Evolutionary conservation across 2,888 invertebrate genomes (phyloP).

Genomic region (Fragum fragum): DNA sequence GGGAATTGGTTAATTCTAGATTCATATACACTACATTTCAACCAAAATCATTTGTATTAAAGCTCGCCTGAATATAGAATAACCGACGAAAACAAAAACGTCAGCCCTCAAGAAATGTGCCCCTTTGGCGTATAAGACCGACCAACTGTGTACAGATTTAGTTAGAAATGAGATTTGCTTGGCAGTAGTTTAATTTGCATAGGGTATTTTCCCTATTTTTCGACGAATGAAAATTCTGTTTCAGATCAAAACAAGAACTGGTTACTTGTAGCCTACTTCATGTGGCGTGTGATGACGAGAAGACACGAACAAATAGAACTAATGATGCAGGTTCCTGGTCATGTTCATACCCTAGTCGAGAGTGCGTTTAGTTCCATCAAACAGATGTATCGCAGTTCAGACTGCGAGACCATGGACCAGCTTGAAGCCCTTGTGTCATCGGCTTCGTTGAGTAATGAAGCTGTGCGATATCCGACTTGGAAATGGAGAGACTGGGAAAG

Average conservation of each 20-base stretch:
- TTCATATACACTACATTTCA: no score
- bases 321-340: conserved; percentile 34
- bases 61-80: no score
- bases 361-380: conserved; percentile 23
- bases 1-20: no score
- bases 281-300: conserved; percentile 23
- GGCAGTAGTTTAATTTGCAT: no score
- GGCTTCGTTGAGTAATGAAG: neutral
- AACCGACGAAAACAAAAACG: no score
- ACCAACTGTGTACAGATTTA: no score
- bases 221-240: no score
- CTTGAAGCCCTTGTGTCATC: neutral
- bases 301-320: conserved; percentile 1
- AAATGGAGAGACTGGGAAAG: conserved; percentile 14
- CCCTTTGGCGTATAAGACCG: no score
- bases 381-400: neutral
- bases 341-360: conserved; percentile 10
- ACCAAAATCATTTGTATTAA: no score
- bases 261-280: neutral
- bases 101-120: no score
- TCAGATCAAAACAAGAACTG: conserved; percentile 15
- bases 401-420: conserved; percentile 3
- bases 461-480: neutral
- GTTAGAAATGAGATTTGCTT: no score
- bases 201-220: no score